A percentile compares a stretch with the other conserved stretches of the same genome.
Conservation (phyloP, 2,888 invertebrate species). For the Tenodera sinensis region DNA sequence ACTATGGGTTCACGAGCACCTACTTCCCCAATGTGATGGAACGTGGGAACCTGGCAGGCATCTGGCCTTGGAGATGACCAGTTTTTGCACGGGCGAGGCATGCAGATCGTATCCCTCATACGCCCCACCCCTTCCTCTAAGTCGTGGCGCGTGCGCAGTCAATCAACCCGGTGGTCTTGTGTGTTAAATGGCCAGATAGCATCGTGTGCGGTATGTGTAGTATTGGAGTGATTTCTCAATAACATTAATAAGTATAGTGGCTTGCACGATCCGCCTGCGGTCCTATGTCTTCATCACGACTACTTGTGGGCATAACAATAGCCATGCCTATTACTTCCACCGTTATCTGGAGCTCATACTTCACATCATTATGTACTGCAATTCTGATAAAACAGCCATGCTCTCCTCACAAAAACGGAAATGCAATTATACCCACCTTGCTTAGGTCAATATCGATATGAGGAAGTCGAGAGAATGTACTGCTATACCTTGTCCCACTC, state of each 20-base stretch:
- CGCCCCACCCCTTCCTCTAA: not conserved
- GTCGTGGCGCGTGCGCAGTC: not conserved
- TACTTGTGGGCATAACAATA: not conserved
- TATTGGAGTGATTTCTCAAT: not conserved
- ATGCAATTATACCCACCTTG: too few relatives aligned
- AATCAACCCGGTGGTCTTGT: slow-evolving; percentile 22
- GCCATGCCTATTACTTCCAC: not conserved
- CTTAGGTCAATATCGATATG: too few relatives aligned
- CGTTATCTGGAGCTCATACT: not conserved
- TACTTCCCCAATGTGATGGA: too few relatives aligned
- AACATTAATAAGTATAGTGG: not conserved
- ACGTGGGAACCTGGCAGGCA: not conserved
- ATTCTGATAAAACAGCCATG: too few relatives aligned
- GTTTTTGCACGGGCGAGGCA: not conserved
- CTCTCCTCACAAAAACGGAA: too few relatives aligned
- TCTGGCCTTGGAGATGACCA: not conserved
- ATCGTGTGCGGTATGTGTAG: slow-evolving; percentile 18
- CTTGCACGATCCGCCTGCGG: not conserved
- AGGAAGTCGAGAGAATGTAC: too few relatives aligned
- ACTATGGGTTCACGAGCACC: too few relatives aligned
- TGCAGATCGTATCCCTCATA: not conserved
- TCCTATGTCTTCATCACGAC: not conserved
- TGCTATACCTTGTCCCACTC: too few relatives aligned
- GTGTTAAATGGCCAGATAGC: slow-evolving; percentile 23
- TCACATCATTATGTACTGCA: not conserved